phyloP scores from a whole-genome alignment of 2,888 invertebrate genomes.

The Celastrina argiolus region DNA sequence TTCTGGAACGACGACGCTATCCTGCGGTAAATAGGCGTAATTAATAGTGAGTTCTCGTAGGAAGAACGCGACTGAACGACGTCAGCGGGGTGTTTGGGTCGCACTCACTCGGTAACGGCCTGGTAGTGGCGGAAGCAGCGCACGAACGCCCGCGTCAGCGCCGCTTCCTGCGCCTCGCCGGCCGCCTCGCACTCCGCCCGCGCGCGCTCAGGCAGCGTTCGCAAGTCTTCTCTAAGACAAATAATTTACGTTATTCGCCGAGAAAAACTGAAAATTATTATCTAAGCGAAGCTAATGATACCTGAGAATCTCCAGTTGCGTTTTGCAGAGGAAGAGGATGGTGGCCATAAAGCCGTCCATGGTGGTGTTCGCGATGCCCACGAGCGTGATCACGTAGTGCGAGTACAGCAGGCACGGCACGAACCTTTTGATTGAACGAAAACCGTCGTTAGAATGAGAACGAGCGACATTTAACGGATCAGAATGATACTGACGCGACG shows the following conservation, averaged over 20 bases:
- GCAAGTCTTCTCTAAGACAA: slow-evolving; percentile 5
- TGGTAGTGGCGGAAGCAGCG: slow-evolving; percentile 1
- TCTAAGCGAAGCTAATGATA: slow-evolving; percentile 30
- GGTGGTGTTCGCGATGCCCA: slow-evolving; percentile 68
- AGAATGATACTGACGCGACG: slow-evolving; percentile 25
- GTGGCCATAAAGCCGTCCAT: slow-evolving; percentile 69
- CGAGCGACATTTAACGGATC: background rate
- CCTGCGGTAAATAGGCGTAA: slow-evolving; percentile 37
- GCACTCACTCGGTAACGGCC: background rate
- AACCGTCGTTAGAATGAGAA: background rate
- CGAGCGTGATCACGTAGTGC: slow-evolving; percentile 61
- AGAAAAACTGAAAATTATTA: no score
- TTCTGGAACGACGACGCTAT: slow-evolving; percentile 48
- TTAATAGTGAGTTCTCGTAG: background rate
- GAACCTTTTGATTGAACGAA: slow-evolving; percentile 44
- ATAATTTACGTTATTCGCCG: background rate
- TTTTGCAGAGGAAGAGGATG: slow-evolving; percentile 57
- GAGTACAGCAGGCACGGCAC: slow-evolving; percentile 52
- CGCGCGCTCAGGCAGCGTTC: slow-evolving; percentile 11
- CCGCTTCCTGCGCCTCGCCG: background rate
- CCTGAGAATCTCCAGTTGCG: slow-evolving; percentile 58
- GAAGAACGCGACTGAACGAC: background rate
- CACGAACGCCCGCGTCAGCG: background rate
- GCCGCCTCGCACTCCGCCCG: background rate
- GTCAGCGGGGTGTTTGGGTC: background rate